Conservation (phyloP, 2,888 invertebrate genomes). For the Nemotelus pantherinus region DNA sequence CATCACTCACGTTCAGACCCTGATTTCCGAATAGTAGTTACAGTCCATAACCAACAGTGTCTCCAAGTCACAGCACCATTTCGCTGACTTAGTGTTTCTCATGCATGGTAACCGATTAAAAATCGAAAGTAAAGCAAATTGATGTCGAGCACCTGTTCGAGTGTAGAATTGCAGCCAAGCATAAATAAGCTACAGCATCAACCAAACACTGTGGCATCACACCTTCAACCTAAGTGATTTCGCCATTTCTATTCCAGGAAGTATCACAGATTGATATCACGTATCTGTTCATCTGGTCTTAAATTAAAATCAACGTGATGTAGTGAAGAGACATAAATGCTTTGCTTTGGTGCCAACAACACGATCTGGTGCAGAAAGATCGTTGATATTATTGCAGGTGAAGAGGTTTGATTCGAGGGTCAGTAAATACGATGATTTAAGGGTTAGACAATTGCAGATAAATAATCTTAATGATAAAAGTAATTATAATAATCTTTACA, state of each 20-base stretch:
- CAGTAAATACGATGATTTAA: no score
- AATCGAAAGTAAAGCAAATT: slow-evolving; percentile 29
- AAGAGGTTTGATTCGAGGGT: no score
- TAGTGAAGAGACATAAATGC: not conserved
- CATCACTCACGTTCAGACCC: no score
- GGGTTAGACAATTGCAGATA: no score
- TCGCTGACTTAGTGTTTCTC: not conserved
- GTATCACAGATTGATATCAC: slow-evolving; percentile 13
- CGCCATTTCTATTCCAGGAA: slow-evolving; percentile 24
- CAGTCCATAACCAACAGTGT: not conserved
- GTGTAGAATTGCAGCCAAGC: not conserved
- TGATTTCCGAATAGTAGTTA: no score
- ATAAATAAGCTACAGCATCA: not conserved
- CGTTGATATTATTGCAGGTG: not conserved
- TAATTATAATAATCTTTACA: no score
- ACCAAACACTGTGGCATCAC: not conserved
- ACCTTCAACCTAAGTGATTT: slow-evolving; percentile 25
- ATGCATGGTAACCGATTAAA: not conserved
- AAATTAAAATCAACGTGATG: slow-evolving; percentile 14
- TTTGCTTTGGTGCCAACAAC: not conserved
- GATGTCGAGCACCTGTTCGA: slow-evolving; percentile 24
- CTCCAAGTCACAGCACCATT: not conserved
- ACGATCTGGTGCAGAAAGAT: slow-evolving; percentile 16
- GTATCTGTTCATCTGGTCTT: slow-evolving; percentile 16
- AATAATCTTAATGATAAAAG: no score